Evolutionary conservation across 2,797 vertebrate genomes (phyloP), one percentile per base, ranked within the genome.

Genomic region (Hirundo rustica): DNA sequence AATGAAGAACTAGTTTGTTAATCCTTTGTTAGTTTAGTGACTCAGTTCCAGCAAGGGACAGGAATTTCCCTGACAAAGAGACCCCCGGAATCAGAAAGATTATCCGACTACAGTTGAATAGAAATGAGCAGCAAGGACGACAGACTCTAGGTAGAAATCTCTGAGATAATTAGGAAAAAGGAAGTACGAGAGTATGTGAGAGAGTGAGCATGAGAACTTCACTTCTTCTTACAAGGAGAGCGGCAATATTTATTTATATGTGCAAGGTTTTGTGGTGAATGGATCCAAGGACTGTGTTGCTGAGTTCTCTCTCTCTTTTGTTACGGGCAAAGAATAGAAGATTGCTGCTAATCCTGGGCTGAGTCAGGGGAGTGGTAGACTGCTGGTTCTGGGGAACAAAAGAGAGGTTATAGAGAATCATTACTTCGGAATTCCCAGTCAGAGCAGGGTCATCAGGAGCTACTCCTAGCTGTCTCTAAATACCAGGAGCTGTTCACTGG

Each of bases 181-280:
- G 29, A 90, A 42, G 22, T 22, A 32, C n/a, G 47, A 38, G 22
- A 13, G 14, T 9, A 13, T 36, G 16, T 23, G 47, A 23, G 62
- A 32, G 15, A 78, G 17, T 0, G 32, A 44, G 10, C 0, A 0
- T n/a, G 18, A 2, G 3, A 64, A 50, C n/a, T 70, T 70, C 21
- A 82, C 12, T n/a, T 74, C 54, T 67, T 53, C 27, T 53, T 71
- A 36, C 1, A 7, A 58, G 36, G 25, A 27, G 36, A 81, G 9
- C 7, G 13, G 20, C 25, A 83, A 42, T 32, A 70, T 48, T 73
- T 61, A 17, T 38, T 38, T 14, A 51, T 3, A 16, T 26, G 62
- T 72, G 13, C 17, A 12, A 57, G 32, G 4, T 38, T 80, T 21
- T 61, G 27, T 61, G 34, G n/a, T 18, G n/a, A 76, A 34, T 47